These are phyloP conservation scores for Philonicus albiceps DNA, from an alignment of 2,888 invertebrate genomes.

Conservation along the genomic window DNA sequence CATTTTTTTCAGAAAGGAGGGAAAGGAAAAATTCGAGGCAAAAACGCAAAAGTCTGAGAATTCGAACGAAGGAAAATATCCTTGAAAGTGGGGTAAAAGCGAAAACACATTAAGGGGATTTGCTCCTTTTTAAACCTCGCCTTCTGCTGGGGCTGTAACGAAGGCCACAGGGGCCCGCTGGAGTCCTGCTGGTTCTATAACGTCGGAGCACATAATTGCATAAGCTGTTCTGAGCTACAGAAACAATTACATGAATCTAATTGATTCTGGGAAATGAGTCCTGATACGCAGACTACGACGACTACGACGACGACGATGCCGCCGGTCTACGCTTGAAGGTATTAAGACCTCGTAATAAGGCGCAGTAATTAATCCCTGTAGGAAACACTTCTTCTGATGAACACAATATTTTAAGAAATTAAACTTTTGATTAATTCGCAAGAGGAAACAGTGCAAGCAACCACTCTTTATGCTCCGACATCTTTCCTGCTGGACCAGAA, in stretches of 20 bases:
- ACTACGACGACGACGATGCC: neutral
- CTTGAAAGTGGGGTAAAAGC: conserved; percentile 1
- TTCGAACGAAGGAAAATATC: neutral
- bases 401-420: conserved; percentile 20
- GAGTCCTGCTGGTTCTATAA: conserved; percentile 21
- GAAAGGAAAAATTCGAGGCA: neutral
- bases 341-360: conserved; percentile 12
- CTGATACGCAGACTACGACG: neutral
- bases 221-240: conserved; percentile 17
- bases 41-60: neutral
- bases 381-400: neutral
- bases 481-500: neutral
- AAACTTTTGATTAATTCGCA: conserved; percentile 3
- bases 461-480: neutral
- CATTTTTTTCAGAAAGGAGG: neutral
- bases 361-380: neutral
- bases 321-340: neutral
- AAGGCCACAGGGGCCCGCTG: neutral
- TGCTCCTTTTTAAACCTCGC: conserved; percentile 20
- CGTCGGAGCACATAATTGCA: neutral
- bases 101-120: conserved; percentile 41
- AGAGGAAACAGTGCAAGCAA: neutral
- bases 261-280: conserved; percentile 26
- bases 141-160: neutral
- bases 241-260: conserved; percentile 29